Base-by-base conservation (phyloP, 2,113 vertebrate species). In the Sterrhoptilus dennistouni region DNA sequence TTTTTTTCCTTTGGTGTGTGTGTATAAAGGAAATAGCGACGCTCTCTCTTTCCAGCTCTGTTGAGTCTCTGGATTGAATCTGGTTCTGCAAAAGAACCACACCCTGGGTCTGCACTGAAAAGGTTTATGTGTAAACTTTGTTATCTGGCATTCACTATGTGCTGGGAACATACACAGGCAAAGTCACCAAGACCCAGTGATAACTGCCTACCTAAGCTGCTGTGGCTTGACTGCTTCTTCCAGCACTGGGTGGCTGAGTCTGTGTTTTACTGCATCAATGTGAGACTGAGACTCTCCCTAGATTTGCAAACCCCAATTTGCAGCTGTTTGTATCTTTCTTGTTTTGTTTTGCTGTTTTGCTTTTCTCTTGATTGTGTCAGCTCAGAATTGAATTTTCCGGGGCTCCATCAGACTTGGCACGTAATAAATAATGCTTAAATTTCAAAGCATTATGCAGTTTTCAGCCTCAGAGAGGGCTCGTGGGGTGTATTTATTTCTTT, bases 401-500 rank as follows among this genome's bases (percentile, higher is more conserved):
- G 36, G 31, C 49, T 84, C 28, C 21, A 8, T 93, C 65, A 53
- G 59, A 31, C 49, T 91, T 94, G 70, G 50, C 83, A 66, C 50
- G 29, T 50, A 92, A 81, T 87, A 81, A 92, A 84, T 87, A 89
- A 69, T 3, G 8, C 57, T 82, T 95, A 24, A 60, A 65, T 74
- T 89, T 84, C 83, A 94, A 92, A 87, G 84, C 61, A 25, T 52
- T 64, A 4, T 44, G 16, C 8, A 60, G 49, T 90, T 71, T 6
- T 82, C 15, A 78, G 57, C 65, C 49, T 64, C 22, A 17, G 44
- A 72, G 52, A 40, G 65, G 36, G 31, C 72, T n/a, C 0, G 0
- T 40, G 83, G 87, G 70, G 29, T 66, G 47, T 75, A 28, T 85
- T 94, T 83, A n/a, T 78, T 78, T 88, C 54, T 91, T 31, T 87